Conservation (phyloP, 2,888 invertebrate genomes). For the Camptogramma bilineatum region DNA sequence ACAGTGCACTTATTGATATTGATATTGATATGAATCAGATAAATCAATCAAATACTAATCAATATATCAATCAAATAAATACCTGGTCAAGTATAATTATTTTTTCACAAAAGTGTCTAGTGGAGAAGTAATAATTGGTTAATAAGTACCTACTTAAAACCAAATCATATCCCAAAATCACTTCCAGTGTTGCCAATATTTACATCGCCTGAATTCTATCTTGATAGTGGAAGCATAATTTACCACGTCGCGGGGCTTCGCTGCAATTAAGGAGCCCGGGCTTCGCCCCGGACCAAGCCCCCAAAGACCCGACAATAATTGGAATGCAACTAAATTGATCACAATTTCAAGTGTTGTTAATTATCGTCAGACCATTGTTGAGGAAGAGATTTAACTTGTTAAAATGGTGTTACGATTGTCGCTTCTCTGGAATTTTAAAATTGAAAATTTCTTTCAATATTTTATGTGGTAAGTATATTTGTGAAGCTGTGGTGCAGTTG, state of each 20-base stretch:
- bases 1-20: no score
- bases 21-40: no score
- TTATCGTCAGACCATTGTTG: conserved; percentile 50
- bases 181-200: conserved; percentile 21
- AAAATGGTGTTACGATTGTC: conserved; percentile 29
- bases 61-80: no score
- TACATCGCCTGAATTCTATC: conserved; percentile 47
- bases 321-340: conserved; percentile 50
- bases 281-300: conserved; percentile 40
- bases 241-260: conserved; percentile 39
- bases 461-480: not conserved
- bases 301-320: conserved; percentile 51
- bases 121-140: not conserved
- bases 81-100: not conserved
- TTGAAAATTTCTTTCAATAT: not conserved
- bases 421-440: conserved; percentile 21
- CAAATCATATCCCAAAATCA: not conserved
- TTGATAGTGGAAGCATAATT: conserved; percentile 46
- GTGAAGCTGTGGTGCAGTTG: not conserved
- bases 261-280: conserved; percentile 48
- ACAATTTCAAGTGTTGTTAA: conserved; percentile 54
- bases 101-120: no score
- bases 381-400: conserved; percentile 39
- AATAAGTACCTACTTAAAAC: not conserved
- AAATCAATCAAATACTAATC: no score